Evolutionary conservation across 2,113 vertebrate genomes (phyloP), one percentile per base, ranked within the genome.

Genomic region (Oxyura jamaicensis): DNA sequence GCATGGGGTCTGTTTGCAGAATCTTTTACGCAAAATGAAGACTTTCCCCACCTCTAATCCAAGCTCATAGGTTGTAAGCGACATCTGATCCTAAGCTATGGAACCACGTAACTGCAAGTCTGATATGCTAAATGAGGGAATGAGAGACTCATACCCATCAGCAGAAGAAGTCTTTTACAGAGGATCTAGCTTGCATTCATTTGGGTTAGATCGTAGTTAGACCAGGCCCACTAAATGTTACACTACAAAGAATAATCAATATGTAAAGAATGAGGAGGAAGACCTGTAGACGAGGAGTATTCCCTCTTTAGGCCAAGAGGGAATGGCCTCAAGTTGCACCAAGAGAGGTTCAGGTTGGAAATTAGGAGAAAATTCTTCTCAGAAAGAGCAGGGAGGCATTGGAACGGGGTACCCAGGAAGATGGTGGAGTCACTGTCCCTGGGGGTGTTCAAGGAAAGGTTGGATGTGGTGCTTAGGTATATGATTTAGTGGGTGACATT

Each of bases 111-210:
- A 36, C 46, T 77, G 26, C 36, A 78, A 10, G 22, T 28, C 33
- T 69, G 25, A 33, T 52, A 14, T 21, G 16, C 1, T 22, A 63
- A 58, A 67, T 46, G 17, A 80, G 13, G n/a, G 26, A 88, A 79
- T 42, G 25, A 85, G 22, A 60, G 10, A 19, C 1, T 33, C 44
- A 22, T 35, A 88, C 1, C 6, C 8, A 12, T n/a, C 21, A 77
- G 25, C 8, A 79, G 21, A 83, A 81, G 4, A 10, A 35, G 14
- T 28, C 2, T 22, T 74, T 67, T 83, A 19, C 8, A 63, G 71
- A 88, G 10, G n/a, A 71, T 35, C 36, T 69, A 22, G 2, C 6
- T 74, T 6, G 9, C 20, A 3, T 19, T 58, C 0, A 0, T 3
- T 8, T 75, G n/a, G 1, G 4, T 55, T 86, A 71, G 56, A 10